A percentile compares a stretch with the other conserved stretches of the same genome.
Conservation (phyloP, 2,797 vertebrate species). For the Garrulus glandarius region DNA sequence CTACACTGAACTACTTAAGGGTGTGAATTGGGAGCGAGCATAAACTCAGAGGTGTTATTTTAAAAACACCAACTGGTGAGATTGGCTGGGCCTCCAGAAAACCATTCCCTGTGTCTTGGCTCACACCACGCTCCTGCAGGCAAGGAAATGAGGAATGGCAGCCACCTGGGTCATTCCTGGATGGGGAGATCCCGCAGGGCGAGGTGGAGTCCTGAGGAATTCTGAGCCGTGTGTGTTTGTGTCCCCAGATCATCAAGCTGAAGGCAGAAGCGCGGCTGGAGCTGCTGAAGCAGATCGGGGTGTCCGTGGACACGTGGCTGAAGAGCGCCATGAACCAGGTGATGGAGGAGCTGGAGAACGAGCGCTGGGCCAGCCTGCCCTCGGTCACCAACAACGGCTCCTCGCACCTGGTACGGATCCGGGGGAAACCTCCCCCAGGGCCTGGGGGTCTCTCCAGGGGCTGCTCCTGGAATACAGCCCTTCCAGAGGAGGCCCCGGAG, state of each 20-base stretch:
- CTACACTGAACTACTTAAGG: rapidly evolving
- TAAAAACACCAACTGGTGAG: not conserved
- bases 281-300: slow-evolving; percentile 92
- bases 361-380: slow-evolving; percentile 89
- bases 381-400: slow-evolving; percentile 88
- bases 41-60: not conserved
- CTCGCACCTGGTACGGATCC: slow-evolving; percentile 81
- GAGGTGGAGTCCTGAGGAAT: rapidly evolving
- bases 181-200: rapidly evolving
- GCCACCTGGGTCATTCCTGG: rapidly evolving
- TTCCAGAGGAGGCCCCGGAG: rapidly evolving
- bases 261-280: slow-evolving; percentile 95
- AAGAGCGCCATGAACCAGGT: slow-evolving; percentile 98
- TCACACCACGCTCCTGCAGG: not conserved
- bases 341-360: slow-evolving; percentile 96
- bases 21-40: not conserved
- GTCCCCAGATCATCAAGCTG: slow-evolving; percentile 87
- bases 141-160: not conserved
- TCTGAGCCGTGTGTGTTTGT: not conserved
- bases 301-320: slow-evolving; percentile 95
- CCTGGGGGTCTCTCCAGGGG: too few species aligned
- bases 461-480: rapidly evolving
- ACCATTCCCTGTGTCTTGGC: not conserved
- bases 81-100: not conserved
- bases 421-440: not conserved